A percentile compares a stretch with the other conserved stretches of the same genome.
These are phyloP conservation scores for Troides oblongomaculatus DNA, from an alignment of 2,888 invertebrate species.

Conservation along the genomic window DNA sequence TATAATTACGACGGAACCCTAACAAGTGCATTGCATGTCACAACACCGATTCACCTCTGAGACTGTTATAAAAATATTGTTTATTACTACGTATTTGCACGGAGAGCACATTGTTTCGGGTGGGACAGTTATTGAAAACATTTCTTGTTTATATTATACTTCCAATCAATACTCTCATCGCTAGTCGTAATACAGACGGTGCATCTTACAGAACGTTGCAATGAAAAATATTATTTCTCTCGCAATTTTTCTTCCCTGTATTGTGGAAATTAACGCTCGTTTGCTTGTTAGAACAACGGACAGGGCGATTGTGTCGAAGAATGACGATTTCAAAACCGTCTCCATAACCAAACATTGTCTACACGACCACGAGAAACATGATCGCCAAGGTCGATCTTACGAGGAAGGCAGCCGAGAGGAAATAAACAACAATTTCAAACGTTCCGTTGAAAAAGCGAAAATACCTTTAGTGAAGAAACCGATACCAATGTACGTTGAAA, in stretches of 20 bases:
- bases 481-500: conserved; percentile 60
- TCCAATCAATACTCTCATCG: conserved; percentile 42
- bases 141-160: conserved; percentile 54
- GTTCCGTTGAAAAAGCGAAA: conserved; percentile 29
- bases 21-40: conserved; percentile 5
- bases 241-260: conserved; percentile 36
- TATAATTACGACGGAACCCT: conserved; percentile 29
- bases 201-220: conserved; percentile 40
- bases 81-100: conserved; percentile 44
- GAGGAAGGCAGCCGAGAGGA: conserved; percentile 15
- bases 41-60: conserved; percentile 24
- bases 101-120: conserved; percentile 47
- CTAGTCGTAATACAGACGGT: conserved; percentile 46
- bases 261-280: conserved; percentile 41
- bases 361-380: conserved; percentile 24
- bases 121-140: conserved; percentile 56
- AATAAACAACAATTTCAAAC: conserved; percentile 18
- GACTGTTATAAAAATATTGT: conserved; percentile 44
- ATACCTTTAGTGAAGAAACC: conserved; percentile 56
- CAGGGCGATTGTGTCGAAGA: conserved; percentile 37
- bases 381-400: conserved; percentile 14
- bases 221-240: conserved; percentile 46
- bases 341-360: conserved; percentile 29
- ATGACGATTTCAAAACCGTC: conserved; percentile 32
- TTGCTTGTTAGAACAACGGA: conserved; percentile 48